Conservation (phyloP, 2,113 vertebrate genomes). For the Eretmochelys imbricata region DNA sequence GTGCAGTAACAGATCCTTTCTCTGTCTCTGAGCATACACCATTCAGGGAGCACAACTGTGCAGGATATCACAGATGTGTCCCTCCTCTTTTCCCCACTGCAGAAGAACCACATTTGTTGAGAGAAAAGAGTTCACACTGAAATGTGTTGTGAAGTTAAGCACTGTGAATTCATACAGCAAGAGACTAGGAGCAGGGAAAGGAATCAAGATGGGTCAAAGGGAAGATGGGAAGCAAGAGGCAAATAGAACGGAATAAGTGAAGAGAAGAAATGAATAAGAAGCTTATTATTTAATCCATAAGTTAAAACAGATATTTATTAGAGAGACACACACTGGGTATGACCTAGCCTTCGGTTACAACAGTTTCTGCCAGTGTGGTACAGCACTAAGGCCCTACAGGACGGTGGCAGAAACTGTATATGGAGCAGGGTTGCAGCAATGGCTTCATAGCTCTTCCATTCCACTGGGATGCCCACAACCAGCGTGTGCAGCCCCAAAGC, state of each 20-base stretch:
- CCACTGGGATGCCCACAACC: neutral
- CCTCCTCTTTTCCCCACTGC: neutral
- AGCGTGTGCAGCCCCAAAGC: neutral
- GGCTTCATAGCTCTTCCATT: neutral
- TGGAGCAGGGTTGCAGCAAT: neutral
- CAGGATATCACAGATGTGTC: neutral
- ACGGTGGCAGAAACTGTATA: neutral
- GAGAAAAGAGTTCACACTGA: neutral
- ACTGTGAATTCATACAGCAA: neutral
- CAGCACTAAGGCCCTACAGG: neutral
- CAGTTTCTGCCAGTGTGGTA: neutral
- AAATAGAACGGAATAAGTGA: neutral
- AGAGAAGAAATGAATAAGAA: neutral
- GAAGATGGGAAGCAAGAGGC: neutral
- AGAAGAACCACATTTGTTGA: neutral
- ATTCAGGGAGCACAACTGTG: neutral
- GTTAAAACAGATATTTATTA: neutral
- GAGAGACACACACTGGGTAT: neutral
- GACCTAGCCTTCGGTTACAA: neutral
- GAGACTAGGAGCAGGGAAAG: neutral
- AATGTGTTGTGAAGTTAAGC: neutral
- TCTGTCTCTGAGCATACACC: neutral
- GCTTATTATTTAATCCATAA: neutral
- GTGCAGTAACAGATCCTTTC: rapidly evolving
- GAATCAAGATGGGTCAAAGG: neutral